Evolutionary conservation across 2,888 invertebrate genomes (phyloP).

Genomic region (Sipha maydis): DNA sequence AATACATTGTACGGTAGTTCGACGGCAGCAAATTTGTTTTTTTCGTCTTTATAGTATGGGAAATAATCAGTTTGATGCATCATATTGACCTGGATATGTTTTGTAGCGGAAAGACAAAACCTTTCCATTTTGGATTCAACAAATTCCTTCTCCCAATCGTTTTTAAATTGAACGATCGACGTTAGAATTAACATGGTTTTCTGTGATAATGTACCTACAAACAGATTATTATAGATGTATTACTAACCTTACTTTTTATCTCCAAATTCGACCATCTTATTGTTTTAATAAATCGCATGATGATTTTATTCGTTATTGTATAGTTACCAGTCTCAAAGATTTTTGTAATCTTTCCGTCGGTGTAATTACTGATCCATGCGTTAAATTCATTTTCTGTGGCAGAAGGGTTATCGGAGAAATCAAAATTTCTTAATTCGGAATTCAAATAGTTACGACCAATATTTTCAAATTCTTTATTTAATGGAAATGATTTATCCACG

Average conservation of each 20-base stretch:
- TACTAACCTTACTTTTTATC: not conserved
- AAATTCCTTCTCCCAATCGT: not conserved
- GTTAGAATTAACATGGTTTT: not conserved
- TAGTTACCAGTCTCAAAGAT: slow-evolving; percentile 25
- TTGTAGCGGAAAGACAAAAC: slow-evolving; percentile 73
- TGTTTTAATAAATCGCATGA: too few relatives aligned
- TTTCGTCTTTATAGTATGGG: slow-evolving; percentile 68
- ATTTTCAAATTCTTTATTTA: slow-evolving; percentile 11
- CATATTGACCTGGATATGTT: slow-evolving; percentile 75
- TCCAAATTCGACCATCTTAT: not conserved
- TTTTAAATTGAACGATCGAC: slow-evolving; percentile 37
- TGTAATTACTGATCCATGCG: slow-evolving; percentile 10
- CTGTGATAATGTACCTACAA: not conserved
- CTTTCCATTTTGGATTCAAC: slow-evolving; percentile 64
- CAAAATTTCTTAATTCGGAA: slow-evolving; percentile 21
- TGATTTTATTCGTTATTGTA: not conserved
- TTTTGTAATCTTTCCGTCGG: slow-evolving; percentile 35
- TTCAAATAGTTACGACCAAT: slow-evolving; percentile 19
- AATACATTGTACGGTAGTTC: slow-evolving; percentile 76
- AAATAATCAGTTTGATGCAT: slow-evolving; percentile 75
- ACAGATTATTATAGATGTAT: not conserved
- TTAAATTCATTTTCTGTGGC: slow-evolving; percentile 8
- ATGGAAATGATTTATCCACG: slow-evolving; percentile 26
- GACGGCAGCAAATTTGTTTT: slow-evolving; percentile 72
- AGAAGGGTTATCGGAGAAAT: slow-evolving; percentile 7